phyloP scores from a whole-genome alignment of 2,888 invertebrate species.

The Brachynemurus nebulosus region DNA sequence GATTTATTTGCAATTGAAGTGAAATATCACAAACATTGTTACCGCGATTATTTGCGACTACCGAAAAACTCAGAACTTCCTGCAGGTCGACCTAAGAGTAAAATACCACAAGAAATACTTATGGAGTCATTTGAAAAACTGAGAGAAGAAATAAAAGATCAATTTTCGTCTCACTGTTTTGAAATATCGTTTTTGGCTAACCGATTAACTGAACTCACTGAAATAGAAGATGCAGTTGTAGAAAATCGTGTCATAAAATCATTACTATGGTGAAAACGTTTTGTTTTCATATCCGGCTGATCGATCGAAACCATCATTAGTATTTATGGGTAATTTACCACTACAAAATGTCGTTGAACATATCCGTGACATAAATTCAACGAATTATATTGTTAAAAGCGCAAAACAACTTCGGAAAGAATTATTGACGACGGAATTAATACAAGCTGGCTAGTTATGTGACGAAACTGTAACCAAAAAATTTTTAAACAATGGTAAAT shows the following conservation, averaged over 20 bases:
- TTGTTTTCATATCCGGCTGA: constrained; percentile 20
- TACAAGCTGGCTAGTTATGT: constrained; percentile 14
- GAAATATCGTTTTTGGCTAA: constrained; percentile 16
- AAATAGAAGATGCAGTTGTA: constrained; percentile 12
- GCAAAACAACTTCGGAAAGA: constrained; percentile 16
- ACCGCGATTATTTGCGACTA: constrained; percentile 19
- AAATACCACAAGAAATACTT: constrained; percentile 17
- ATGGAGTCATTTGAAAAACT: constrained; percentile 17
- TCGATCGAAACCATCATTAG: constrained; percentile 21
- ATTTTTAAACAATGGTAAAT: constrained; percentile 12
- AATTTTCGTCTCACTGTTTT: constrained; percentile 16
- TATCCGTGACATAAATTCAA: constrained; percentile 15
- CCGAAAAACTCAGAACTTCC: constrained; percentile 13
- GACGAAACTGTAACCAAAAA: constrained; percentile 17
- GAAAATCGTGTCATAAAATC: constrained; percentile 17
- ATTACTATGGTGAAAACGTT: constrained; percentile 20
- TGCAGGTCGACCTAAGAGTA: constrained; percentile 16
- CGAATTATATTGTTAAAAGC: constrained; percentile 12
- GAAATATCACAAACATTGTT: constrained; percentile 20
- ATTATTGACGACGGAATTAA: constrained; percentile 16
- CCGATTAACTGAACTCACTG: constrained; percentile 15
- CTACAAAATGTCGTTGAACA: constrained; percentile 14
- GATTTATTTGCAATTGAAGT: constrained; percentile 22
- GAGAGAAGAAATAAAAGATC: constrained; percentile 18
- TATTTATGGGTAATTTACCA: constrained; percentile 19